Evolutionary conservation across 2,797 vertebrate genomes (phyloP), one percentile per base, ranked within the genome.

Genomic region (Sciurus carolinensis): DNA sequence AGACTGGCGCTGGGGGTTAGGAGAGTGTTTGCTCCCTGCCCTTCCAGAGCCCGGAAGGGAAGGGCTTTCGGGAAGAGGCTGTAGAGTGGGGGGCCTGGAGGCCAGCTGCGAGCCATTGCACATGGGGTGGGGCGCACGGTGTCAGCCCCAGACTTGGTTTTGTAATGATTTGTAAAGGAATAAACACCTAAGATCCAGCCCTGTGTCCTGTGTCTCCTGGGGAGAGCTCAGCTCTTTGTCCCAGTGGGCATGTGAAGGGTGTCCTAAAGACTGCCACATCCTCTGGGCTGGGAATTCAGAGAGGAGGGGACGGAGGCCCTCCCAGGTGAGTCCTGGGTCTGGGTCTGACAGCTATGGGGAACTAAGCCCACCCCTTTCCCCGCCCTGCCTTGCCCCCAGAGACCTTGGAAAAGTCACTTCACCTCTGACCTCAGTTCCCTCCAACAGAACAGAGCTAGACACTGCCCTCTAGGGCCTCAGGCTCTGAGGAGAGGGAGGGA

Each of bases 101-200:
- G 72, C 92, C 84, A 66, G 57, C 86, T 80, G 87, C 1, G 30
- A 95, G 81, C 90, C 64, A 66, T 91, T 95, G 82, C 95, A 96
- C 90, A 75, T 44, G 59, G 83, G 91, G 54, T 90, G 57, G 76
- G 71, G 47, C 71, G 91, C 73, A 64, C 77, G 1, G 73, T 0
- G 10, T 72, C 87, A 76, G 76, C 84, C 90, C 72, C 57, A 80
- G 57, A 88, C 66, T 36, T 94, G 92, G 66, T 98, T 98, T 98
- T 98, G 96, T 98, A 98, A 97, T 83, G 96, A 96, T 98, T 97
- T 97, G 93, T 98, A 97, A 64, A 81, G 97, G 94, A 98, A 98
- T 98, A 98, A 98, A 98, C 33, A 86, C 86, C 77, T 97, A 67
- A 75, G 33, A 73, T 93, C 94, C 39, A 7, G 24, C 59, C 76